These are phyloP conservation scores for Tinea trinotella DNA, from an alignment of 2,888 invertebrate species.

Conservation along the genomic window DNA sequence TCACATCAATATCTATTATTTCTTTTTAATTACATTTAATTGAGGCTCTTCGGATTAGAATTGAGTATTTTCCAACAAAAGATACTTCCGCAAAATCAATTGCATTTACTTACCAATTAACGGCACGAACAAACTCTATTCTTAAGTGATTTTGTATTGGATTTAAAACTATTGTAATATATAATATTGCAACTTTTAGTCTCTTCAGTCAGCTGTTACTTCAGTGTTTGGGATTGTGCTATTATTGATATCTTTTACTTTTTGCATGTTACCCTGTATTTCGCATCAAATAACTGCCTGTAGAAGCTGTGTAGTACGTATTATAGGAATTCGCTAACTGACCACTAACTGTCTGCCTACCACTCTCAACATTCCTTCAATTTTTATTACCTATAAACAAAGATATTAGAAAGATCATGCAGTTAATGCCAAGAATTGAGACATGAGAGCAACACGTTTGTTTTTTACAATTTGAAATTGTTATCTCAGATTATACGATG, in stretches of 20 bases:
- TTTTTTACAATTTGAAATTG: neutral
- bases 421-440: too few species aligned
- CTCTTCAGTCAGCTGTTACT: too few species aligned
- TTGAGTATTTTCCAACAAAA: slow-evolving; percentile 1
- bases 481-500: neutral
- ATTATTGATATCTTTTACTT: too few species aligned
- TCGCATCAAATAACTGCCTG: too few species aligned
- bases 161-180: neutral
- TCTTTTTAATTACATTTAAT: slow-evolving; percentile 2
- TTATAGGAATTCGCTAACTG: too few species aligned
- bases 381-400: too few species aligned
- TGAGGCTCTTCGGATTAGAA: slow-evolving; percentile 11
- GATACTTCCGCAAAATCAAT: slow-evolving; percentile 4
- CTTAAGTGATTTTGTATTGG: neutral
- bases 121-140: neutral
- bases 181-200: neutral
- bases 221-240: too few species aligned
- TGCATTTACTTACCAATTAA: neutral
- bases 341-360: too few species aligned
- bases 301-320: too few species aligned
- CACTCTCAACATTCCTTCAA: too few species aligned
- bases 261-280: too few species aligned
- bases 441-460: neutral
- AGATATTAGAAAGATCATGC: too few species aligned
- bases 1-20: neutral